Evolutionary conservation across 2,888 invertebrate species (phyloP).

Genomic region (Conus canariensis): DNA sequence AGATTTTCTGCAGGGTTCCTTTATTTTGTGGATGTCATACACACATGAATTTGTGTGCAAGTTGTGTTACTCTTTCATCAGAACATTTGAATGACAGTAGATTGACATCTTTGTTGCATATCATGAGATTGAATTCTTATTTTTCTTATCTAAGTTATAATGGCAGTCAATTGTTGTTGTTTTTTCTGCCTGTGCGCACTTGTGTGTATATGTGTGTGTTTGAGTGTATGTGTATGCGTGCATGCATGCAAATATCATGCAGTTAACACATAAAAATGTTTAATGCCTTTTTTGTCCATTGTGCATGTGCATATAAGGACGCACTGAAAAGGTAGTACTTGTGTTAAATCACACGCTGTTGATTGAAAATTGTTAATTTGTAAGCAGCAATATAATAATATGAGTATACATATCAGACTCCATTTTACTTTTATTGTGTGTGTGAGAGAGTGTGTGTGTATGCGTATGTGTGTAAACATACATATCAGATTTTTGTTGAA

Average conservation of each 20-base stretch:
- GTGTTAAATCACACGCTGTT: background rate
- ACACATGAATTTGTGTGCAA: background rate
- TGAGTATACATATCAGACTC: background rate
- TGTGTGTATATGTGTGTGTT: no score
- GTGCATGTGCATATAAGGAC: background rate
- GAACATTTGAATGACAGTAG: no score
- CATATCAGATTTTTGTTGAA: background rate
- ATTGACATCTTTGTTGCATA: no score
- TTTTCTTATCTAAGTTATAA: no score
- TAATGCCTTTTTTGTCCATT: background rate
- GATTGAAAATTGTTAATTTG: background rate
- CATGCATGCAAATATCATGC: no score
- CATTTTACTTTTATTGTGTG: background rate
- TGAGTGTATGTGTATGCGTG: no score
- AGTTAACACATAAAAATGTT: no score
- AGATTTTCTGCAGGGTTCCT: background rate
- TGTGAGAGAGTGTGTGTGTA: background rate
- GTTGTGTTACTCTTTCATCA: no score
- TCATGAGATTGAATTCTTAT: no score
- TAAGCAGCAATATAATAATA: background rate
- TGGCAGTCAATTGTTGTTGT: background rate
- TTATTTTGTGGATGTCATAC: background rate
- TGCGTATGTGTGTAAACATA: background rate
- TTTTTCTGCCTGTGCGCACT: background rate
- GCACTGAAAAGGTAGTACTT: background rate